These are phyloP conservation scores for Caenorhabditis zanzibari DNA, from an alignment of 2,888 invertebrate species.

Conservation along the genomic window DNA sequence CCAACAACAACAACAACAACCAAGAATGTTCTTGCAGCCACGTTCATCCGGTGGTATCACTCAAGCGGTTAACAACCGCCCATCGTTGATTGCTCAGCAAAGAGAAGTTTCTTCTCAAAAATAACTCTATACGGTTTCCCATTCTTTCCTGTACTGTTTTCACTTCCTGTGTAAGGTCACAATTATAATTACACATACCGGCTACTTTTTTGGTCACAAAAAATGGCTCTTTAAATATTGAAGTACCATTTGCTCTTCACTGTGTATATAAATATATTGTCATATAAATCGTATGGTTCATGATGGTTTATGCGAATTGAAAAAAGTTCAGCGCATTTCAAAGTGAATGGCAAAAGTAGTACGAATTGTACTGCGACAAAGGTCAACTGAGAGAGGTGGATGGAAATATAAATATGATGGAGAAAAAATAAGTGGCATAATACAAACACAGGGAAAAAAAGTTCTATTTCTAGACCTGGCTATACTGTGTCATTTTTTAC, in stretches of 20 bases:
- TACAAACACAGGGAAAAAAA: slow-evolving; percentile 35
- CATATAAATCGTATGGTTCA: slow-evolving; percentile 4
- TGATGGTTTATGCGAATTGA: slow-evolving; percentile 1
- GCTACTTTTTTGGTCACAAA: slow-evolving; percentile 64
- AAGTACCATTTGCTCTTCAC: slow-evolving; percentile 7
- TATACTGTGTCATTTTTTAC: neutral
- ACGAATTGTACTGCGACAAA: slow-evolving; percentile 34
- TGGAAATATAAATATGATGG: slow-evolving; percentile 32
- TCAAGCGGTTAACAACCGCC: slow-evolving; percentile 46
- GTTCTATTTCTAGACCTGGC: slow-evolving; percentile 15
- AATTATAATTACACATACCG: slow-evolving; percentile 24
- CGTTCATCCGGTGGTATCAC: slow-evolving; percentile 58
- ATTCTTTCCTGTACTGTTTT: neutral
- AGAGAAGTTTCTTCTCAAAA: slow-evolving; percentile 51
- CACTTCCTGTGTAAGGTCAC: slow-evolving; percentile 53
- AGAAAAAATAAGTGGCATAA: neutral
- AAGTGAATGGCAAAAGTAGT: slow-evolving; percentile 42
- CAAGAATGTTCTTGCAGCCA: slow-evolving; percentile 50
- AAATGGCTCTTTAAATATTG: slow-evolving; percentile 55
- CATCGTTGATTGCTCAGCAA: slow-evolving; percentile 40
- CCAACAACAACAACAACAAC: slow-evolving; percentile 27
- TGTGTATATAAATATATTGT: slow-evolving; percentile 32
- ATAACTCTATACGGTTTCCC: slow-evolving; percentile 29
- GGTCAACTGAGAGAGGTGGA: slow-evolving; percentile 22
- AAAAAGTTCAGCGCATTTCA: slow-evolving; percentile 4